Evolutionary conservation across 2,888 invertebrate genomes (phyloP).

Genomic region (Nephrotoma guestfalica): DNA sequence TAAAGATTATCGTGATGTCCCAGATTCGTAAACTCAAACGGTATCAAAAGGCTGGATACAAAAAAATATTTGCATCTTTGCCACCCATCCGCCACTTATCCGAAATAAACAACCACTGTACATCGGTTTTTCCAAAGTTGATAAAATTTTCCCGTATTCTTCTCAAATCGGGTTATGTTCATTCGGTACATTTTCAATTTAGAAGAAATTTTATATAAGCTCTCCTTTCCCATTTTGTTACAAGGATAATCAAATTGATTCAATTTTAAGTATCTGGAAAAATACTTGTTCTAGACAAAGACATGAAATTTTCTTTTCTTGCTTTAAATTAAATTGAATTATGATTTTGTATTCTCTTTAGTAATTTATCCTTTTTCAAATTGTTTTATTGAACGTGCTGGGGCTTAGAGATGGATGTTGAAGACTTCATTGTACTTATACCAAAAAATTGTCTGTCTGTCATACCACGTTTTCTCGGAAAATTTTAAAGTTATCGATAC

Average conservation of each 20-base stretch:
- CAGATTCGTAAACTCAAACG: background rate
- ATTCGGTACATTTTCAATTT: background rate
- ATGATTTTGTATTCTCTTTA: background rate
- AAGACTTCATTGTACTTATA: too few relatives aligned
- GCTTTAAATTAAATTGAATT: background rate
- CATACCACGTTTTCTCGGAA: too few relatives aligned
- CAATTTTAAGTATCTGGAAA: background rate
- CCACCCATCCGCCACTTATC: too few relatives aligned
- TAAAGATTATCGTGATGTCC: background rate
- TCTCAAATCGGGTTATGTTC: background rate
- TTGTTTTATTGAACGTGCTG: too few relatives aligned
- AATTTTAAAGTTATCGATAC: too few relatives aligned
- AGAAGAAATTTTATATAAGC: background rate
- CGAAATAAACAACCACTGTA: background rate
- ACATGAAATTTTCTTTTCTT: background rate
- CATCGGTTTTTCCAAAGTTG: background rate
- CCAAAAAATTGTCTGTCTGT: too few relatives aligned
- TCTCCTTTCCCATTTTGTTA: background rate
- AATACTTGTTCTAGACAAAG: background rate
- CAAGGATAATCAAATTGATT: background rate
- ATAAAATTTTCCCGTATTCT: background rate
- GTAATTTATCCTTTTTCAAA: background rate
- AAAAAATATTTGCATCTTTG: too few relatives aligned
- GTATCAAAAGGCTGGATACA: background rate
- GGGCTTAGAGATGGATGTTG: too few relatives aligned